Conservation (phyloP, 2,113 vertebrate species). For the Rhea pennata region DNA sequence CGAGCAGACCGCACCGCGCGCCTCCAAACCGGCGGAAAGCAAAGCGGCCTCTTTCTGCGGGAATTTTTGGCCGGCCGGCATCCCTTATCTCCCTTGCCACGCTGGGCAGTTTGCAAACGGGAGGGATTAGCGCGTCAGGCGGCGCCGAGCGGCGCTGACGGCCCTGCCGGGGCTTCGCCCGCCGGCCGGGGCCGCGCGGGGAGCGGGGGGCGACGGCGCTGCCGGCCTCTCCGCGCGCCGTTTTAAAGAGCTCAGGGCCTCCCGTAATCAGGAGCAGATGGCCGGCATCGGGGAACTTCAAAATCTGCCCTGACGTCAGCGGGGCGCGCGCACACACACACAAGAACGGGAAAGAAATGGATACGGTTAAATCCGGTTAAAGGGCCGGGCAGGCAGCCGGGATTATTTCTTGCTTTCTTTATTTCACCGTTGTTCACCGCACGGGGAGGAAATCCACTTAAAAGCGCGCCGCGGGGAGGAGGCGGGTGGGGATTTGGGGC, state of each 20-base stretch:
- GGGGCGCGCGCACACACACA: neutral
- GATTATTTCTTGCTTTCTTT: neutral
- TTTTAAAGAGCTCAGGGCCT: conserved; percentile 72
- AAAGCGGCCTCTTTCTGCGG: rapidly evolving
- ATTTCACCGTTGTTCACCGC: neutral
- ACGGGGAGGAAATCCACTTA: conserved; percentile 40
- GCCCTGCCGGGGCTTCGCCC: too few species aligned
- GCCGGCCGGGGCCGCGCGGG: neutral
- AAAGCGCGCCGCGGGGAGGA: neutral
- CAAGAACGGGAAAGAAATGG: conserved; percentile 8
- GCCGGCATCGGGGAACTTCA: conserved; percentile 64
- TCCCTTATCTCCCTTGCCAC: neutral
- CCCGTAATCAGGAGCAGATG: conserved; percentile 74
- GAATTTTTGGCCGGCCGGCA: neutral
- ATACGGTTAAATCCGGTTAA: conserved; percentile 10
- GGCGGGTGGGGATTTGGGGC: neutral
- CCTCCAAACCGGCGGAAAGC: neutral
- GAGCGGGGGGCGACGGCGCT: neutral
- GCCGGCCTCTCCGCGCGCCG: neutral
- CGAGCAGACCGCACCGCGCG: too few species aligned
- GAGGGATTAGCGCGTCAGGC: neutral
- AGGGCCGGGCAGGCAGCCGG: neutral
- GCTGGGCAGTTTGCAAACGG: neutral
- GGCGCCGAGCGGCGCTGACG: neutral
- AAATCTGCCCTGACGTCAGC: conserved; percentile 73